Evolutionary conservation across 1,140 invertebrate genomes (phyloP).

Genomic region (Drosophila orosa): DNA sequence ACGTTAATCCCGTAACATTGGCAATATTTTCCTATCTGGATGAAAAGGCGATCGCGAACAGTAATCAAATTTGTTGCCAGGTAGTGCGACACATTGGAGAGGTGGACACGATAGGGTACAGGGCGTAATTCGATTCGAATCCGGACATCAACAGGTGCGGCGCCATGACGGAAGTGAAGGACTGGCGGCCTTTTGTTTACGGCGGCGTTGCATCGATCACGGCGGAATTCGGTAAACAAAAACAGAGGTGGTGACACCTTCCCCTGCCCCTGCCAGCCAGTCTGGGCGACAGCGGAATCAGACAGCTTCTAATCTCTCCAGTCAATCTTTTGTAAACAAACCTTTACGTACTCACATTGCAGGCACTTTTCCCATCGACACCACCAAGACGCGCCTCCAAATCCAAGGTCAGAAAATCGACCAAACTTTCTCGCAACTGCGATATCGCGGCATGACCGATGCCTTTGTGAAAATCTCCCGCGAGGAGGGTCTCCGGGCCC

Average conservation of each 20-base stretch:
- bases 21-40: not conserved
- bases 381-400: slow-evolving; percentile 97
- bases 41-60: not conserved
- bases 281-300: not conserved
- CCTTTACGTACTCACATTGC: slow-evolving; percentile 58
- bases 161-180: slow-evolving; percentile 84
- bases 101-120: not conserved
- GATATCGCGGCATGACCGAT: slow-evolving; percentile 96
- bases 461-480: slow-evolving; percentile 92
- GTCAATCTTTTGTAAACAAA: slow-evolving; percentile 62
- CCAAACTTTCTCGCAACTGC: slow-evolving; percentile 89
- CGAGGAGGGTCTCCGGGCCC: slow-evolving; percentile 91
- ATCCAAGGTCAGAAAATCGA: slow-evolving; percentile 96
- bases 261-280: not conserved
- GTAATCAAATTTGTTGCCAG: slow-evolving; percentile 8
- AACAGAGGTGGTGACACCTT: not conserved
- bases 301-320: slow-evolving; percentile 7
- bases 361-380: slow-evolving; percentile 99
- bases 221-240: slow-evolving; percentile 93
- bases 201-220: slow-evolving; percentile 96
- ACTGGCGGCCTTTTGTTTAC: slow-evolving; percentile 96
- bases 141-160: slow-evolving; percentile 67
- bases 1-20: not conserved
- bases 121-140: slow-evolving; percentile 7
- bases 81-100: not conserved